These are phyloP conservation scores for Cossypha niveicapilla DNA, from an alignment of 2,797 vertebrate species.

Conservation along the genomic window DNA sequence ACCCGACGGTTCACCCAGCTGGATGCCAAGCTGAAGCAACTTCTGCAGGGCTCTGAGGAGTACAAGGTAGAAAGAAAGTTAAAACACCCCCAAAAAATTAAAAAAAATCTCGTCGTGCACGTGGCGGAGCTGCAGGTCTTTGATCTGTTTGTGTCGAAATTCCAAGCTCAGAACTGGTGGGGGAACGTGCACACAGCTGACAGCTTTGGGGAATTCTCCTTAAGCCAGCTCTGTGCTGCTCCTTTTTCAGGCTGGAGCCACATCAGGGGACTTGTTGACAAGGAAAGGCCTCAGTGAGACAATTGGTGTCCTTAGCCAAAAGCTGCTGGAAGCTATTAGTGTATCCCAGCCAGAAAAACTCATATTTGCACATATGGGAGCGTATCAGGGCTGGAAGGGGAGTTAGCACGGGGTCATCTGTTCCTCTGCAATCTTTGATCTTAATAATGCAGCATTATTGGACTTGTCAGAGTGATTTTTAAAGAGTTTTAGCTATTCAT, in stretches of 20 bases:
- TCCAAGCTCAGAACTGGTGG: not conserved
- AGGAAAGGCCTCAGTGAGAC: conserved; percentile 53
- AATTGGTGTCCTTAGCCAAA: conserved; percentile 52
- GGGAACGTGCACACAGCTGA: not conserved
- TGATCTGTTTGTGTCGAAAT: rapidly evolving
- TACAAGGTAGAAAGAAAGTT: conserved; percentile 83
- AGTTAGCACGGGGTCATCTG: conserved; percentile 18
- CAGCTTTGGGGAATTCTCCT: not conserved
- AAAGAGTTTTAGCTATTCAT: conserved; percentile 18
- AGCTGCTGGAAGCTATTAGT: conserved; percentile 64
- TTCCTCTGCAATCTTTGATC: conserved; percentile 32
- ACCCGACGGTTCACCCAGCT: conserved; percentile 93
- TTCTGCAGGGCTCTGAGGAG: conserved; percentile 89
- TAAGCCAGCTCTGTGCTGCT: not conserved
- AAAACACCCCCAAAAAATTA: too few relatives aligned
- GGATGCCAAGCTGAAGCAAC: conserved; percentile 91
- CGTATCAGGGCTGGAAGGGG: conserved; percentile 4
- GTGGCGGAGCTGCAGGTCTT: rapidly evolving
- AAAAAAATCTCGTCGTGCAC: rapidly evolving
- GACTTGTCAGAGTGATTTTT: conserved; percentile 11
- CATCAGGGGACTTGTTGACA: conserved; percentile 48
- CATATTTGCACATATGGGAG: conserved; percentile 31
- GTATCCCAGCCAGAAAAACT: conserved; percentile 36
- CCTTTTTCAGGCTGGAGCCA: conserved; percentile 22
- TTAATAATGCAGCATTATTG: not conserved